A percentile compares a stretch with the other conserved stretches of the same genome.
Evolutionary conservation across 2,797 vertebrate species (phyloP).

Genomic region (Sebastes hubbsi): DNA sequence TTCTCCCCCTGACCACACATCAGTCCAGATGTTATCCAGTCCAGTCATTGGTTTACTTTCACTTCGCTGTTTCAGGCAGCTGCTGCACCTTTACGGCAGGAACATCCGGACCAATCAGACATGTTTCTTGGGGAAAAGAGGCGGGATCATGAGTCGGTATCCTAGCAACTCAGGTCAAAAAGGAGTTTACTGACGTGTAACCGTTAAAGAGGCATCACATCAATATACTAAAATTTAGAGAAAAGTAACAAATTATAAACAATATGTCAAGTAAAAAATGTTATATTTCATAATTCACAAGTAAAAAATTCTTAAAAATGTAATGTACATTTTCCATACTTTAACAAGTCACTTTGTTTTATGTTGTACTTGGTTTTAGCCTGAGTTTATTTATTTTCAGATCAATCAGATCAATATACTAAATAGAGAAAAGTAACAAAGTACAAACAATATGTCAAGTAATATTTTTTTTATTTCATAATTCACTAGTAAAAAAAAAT

Average conservation of each 20-base stretch:
- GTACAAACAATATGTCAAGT: neutral
- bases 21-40: neutral
- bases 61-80: constrained; percentile 17
- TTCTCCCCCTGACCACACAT: neutral
- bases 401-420: neutral
- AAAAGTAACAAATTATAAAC: neutral
- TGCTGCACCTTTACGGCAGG: constrained; percentile 32
- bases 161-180: constrained; percentile 55
- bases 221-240: neutral
- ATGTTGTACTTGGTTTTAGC: neutral
- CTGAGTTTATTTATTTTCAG: neutral
- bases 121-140: neutral
- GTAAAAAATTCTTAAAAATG: neutral
- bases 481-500: neutral
- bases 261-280: neutral
- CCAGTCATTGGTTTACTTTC: constrained; percentile 37
- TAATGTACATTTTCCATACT: neutral
- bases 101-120: constrained; percentile 31
- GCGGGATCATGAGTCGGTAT: constrained; percentile 30
- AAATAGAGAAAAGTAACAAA: neutral
- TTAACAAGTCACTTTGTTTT: neutral
- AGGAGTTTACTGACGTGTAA: constrained; percentile 54
- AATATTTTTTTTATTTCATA: neutral
- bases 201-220: neutral
- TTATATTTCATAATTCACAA: neutral